phyloP scores from a whole-genome alignment of 2,797 vertebrate genomes.

The Australoheros facetus region DNA sequence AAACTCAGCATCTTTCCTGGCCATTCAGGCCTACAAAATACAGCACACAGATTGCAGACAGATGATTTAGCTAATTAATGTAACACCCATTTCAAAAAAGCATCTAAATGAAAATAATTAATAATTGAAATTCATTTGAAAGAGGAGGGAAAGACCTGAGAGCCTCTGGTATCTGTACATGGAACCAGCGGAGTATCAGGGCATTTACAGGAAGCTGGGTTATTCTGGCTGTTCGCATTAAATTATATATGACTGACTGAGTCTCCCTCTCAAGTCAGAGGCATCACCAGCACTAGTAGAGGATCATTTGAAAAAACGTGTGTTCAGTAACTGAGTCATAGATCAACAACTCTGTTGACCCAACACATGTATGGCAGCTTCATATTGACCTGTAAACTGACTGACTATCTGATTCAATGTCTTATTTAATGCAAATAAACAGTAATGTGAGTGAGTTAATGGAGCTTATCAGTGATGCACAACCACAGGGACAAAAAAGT shows the following conservation, averaged over 20 bases:
- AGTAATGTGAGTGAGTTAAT: slow-evolving; percentile 26
- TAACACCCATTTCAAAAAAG: too few relatives aligned
- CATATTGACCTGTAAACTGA: not conserved
- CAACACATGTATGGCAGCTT: not conserved
- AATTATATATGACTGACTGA: not conserved
- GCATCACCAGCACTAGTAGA: not conserved
- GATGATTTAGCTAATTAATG: too few relatives aligned
- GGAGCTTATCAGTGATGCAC: slow-evolving; percentile 45
- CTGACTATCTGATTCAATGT: not conserved
- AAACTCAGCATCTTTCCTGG: not conserved
- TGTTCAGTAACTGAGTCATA: not conserved
- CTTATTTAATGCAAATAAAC: slow-evolving; percentile 46
- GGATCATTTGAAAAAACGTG: not conserved
- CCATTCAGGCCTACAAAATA: not conserved
- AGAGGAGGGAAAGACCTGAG: too few relatives aligned
- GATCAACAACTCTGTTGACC: not conserved
- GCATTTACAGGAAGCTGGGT: not conserved
- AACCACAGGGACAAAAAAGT: slow-evolving; percentile 17
- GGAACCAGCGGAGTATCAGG: not conserved
- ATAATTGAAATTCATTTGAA: too few relatives aligned
- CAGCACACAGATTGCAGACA: not conserved
- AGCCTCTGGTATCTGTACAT: accelerated
- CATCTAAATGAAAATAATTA: too few relatives aligned
- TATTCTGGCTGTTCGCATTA: not conserved
- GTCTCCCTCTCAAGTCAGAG: not conserved